Evolutionary conservation across 1,140 invertebrate species (phyloP), one percentile per base, ranked within the genome.

Genomic region (Drosophila kepulauana): DNA sequence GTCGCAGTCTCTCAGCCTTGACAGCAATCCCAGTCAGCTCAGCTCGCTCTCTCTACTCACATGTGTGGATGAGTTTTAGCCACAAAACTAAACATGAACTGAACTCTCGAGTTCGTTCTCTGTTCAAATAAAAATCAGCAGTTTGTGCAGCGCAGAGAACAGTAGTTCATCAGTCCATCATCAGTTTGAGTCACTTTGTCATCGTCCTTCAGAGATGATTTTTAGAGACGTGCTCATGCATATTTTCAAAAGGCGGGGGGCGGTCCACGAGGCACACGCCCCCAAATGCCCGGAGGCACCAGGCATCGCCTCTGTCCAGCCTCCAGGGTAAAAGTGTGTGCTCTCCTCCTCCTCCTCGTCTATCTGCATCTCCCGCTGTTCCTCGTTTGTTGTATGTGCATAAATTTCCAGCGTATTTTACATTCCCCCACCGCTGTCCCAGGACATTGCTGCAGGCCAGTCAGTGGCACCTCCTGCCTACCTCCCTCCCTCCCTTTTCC

Each of bases 201-300:
- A 67, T 70, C 75, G 82, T 86, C 82, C 82, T 82, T 87, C 76
- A 76, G 79, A 68, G 67, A 52, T 82, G 67, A 52, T 82, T 82
- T 69, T 81, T 25, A 25, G 20, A 63, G 67, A 74, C 72, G 72
- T 87, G 84, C 82, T 69, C 68, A 71, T 86, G 82, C 82, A 88
- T 87, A 88, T 87, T 87, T 82, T 82, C 67, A 75, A 52, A 78
- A 67, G 66, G 58, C 51, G 38, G 49, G 46, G 70, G 72, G 52
- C 59, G 38, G 28, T 35, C 48, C 69, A 45, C 25, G 35, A 20
- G 30, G 33, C 38, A 52, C 64, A 16, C 49, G 54, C 35, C 71
- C 59, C 38, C 30, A n/a, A 10, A 25, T 28, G 10, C 57, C 41
- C 20, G 3, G 6, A 52, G n/a, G 13, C 30, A 13, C 20, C 20